Percentiles rank a stretch among this genome's conserved stretches.
These are phyloP conservation scores for Xyrauchen texanus DNA, from an alignment of 2,113 vertebrate species.

Conservation along the genomic window DNA sequence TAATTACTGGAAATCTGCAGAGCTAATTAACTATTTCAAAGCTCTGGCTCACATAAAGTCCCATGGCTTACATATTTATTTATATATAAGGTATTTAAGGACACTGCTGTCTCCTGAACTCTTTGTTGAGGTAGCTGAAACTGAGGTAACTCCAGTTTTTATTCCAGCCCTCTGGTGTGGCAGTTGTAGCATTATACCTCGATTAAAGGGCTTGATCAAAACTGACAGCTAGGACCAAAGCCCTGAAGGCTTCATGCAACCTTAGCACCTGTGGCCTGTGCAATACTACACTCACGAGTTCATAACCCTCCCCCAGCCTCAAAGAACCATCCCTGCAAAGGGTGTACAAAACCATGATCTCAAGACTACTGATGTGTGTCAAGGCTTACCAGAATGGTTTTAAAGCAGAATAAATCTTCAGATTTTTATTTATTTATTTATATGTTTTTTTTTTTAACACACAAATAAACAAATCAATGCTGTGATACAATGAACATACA, in stretches of 20 bases:
- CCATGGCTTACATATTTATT: no score
- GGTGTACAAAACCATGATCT: constrained; percentile 12
- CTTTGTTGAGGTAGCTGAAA: constrained; percentile 10
- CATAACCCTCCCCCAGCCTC: constrained; percentile 31
- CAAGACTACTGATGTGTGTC: constrained; percentile 10
- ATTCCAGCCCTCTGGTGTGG: constrained; percentile 3
- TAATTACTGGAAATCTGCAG: no score
- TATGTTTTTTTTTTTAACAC: no score
- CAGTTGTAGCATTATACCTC: neutral
- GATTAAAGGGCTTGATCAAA: constrained; percentile 28
- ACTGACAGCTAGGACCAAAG: constrained; percentile 26
- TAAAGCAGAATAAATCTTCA: no score
- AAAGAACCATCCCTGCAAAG: neutral
- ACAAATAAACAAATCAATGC: neutral
- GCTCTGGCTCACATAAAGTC: no score
- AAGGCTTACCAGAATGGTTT: neutral
- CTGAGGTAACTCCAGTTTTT: constrained; percentile 13
- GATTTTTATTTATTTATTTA: no score
- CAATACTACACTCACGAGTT: constrained; percentile 12
- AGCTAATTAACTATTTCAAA: no score
- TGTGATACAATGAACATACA: neutral
- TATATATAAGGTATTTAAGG: neutral
- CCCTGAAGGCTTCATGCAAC: constrained; percentile 13
- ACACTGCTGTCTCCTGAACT: constrained; percentile 25
- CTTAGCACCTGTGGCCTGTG: constrained; percentile 46